phyloP scores from a whole-genome alignment of 2,797 vertebrate species.

The Aulostomus chinensis region DNA sequence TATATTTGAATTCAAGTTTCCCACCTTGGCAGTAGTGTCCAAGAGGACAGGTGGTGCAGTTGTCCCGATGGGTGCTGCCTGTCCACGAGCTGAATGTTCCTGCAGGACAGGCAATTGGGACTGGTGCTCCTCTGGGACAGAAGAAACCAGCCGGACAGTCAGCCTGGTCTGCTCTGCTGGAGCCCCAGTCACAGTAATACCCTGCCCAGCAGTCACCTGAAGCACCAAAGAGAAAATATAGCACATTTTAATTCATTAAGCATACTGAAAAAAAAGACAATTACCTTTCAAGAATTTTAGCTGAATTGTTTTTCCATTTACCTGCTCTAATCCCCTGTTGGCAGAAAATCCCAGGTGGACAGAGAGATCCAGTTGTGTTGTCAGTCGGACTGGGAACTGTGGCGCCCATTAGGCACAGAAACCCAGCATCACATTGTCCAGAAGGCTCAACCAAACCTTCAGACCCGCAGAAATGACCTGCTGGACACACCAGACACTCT shows the following conservation, averaged over 20 bases:
- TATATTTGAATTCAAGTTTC: too few relatives aligned
- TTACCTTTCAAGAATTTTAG: too few relatives aligned
- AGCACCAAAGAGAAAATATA: background rate
- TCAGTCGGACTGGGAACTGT: constrained; percentile 79
- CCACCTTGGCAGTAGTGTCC: constrained; percentile 85
- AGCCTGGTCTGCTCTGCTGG: constrained; percentile 76
- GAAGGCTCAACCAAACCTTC: constrained; percentile 79
- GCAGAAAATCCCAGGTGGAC: constrained; percentile 79
- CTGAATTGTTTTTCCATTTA: too few relatives aligned
- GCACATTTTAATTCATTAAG: background rate
- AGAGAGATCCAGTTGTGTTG: constrained; percentile 77
- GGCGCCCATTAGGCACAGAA: constrained; percentile 78
- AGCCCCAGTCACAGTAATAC: constrained; percentile 83
- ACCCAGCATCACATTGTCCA: constrained; percentile 77
- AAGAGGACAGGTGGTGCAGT: constrained; percentile 83
- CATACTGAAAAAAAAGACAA: too few relatives aligned
- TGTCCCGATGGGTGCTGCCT: constrained; percentile 73
- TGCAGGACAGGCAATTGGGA: constrained; percentile 77
- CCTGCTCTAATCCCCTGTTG: constrained; percentile 73
- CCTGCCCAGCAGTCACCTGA: constrained; percentile 83
- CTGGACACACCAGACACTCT: constrained; percentile 79
- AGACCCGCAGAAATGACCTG: constrained; percentile 80
- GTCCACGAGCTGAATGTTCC: constrained; percentile 79
- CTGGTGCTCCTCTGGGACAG: constrained; percentile 79
- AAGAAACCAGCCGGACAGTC: constrained; percentile 84